A percentile compares a stretch with the other conserved stretches of the same genome.
These are phyloP conservation scores for Cassiopea xamachana DNA, from an alignment of 30 jellyfish, hydroid and myxozoan species.

Conservation along the genomic window DNA sequence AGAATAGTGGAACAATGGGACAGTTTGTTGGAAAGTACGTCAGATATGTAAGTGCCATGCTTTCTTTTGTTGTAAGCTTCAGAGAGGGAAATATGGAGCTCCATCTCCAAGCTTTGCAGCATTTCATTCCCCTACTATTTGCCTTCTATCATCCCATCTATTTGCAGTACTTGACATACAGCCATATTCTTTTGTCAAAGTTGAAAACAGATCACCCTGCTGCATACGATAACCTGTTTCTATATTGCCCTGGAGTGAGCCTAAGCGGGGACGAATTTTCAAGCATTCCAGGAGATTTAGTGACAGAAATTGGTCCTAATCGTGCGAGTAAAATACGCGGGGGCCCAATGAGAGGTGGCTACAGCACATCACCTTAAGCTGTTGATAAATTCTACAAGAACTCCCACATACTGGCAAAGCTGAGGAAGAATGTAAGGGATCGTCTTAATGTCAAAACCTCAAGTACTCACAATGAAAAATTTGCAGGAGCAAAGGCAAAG, in stretches of 20 bases:
- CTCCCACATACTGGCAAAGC: constrained; percentile 62
- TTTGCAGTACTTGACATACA: constrained; percentile 64
- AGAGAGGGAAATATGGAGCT: constrained; percentile 38
- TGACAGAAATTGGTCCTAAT: constrained; percentile 62
- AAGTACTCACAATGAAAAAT: constrained; percentile 47
- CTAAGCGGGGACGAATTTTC: constrained; percentile 55
- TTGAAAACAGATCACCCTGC: constrained; percentile 59
- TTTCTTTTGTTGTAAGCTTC: constrained; percentile 63
- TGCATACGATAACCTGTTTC: constrained; percentile 49
- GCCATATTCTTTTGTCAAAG: constrained; percentile 59
- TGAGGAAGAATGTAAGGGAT: constrained; percentile 58
- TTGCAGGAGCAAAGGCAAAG: constrained; percentile 42
- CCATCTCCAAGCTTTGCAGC: constrained; percentile 32
- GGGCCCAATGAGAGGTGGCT: constrained; percentile 73
- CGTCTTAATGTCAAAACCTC: constrained; percentile 46
- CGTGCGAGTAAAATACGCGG: constrained; percentile 54
- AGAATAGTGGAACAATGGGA: constrained; percentile 62
- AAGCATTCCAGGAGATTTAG: constrained; percentile 63
- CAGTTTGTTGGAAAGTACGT: constrained; percentile 49
- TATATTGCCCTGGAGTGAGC: constrained; percentile 54
- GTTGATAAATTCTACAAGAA: constrained; percentile 49
- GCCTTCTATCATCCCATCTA: constrained; percentile 69
- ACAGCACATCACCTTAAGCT: constrained; percentile 64
- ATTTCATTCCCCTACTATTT: constrained; percentile 52
- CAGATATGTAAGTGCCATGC: constrained; percentile 53